phyloP scores from a whole-genome alignment of 2,888 invertebrate species.

The Julus scandinavius region DNA sequence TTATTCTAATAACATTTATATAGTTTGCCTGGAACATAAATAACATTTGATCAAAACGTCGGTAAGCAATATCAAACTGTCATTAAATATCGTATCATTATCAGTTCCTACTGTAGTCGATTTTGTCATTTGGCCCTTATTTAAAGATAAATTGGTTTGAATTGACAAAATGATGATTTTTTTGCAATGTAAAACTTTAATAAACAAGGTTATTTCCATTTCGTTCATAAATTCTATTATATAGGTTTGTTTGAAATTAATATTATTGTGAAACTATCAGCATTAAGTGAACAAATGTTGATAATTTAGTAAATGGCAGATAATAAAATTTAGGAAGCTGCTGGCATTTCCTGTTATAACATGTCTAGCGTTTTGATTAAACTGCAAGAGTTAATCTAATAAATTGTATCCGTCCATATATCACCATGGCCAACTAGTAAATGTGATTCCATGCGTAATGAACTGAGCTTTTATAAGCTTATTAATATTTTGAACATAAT shows the following conservation, averaged over 20 bases:
- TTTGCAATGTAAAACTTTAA: background rate
- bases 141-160: background rate
- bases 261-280: background rate
- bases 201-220: background rate
- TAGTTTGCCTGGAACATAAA: too few relatives aligned
- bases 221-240: background rate
- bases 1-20: too few relatives aligned
- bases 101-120: too few relatives aligned
- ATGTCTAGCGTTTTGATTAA: background rate
- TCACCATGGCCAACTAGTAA: background rate
- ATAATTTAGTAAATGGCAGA: background rate
- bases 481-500: background rate
- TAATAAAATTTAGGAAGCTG: background rate
- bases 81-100: too few relatives aligned
- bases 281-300: background rate
- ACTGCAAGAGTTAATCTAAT: background rate
- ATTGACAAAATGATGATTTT: background rate
- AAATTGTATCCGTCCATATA: background rate
- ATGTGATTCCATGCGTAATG: background rate
- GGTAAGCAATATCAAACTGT: too few relatives aligned
- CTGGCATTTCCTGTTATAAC: background rate
- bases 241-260: background rate
- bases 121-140: too few relatives aligned
- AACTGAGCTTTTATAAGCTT: background rate
- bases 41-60: too few relatives aligned